Evolutionary conservation across 2,888 invertebrate genomes (phyloP).

Genomic region (Drosophila eohydei): DNA sequence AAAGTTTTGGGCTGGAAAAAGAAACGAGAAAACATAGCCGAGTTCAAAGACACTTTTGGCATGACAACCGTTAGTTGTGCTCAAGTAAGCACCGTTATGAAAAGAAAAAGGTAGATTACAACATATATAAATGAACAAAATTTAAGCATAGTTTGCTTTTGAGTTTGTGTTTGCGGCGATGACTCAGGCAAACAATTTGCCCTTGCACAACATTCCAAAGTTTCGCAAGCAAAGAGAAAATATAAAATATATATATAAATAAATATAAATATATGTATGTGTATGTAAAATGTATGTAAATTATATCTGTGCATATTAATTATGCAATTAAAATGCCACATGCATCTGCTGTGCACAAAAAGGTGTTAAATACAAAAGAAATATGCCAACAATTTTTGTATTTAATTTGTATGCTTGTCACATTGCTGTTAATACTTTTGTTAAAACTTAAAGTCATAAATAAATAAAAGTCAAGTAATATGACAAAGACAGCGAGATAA

Average conservation of each 20-base stretch:
- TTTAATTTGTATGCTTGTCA: constrained; percentile 29
- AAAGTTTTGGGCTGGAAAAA: constrained; percentile 8
- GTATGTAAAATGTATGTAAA: neutral
- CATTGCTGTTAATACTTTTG: constrained; percentile 6
- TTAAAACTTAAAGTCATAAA: neutral
- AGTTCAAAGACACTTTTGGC: constrained; percentile 69
- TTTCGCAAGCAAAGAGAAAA: no score
- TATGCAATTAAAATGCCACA: constrained; percentile 63
- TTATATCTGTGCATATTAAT: constrained; percentile 64
- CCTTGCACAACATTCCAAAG: constrained; percentile 12
- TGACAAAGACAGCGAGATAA: neutral
- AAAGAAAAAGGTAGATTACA: constrained; percentile 12
- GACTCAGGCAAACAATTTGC: constrained; percentile 49
- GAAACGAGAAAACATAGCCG: constrained; percentile 1
- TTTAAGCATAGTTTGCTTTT: no score
- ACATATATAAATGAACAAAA: constrained; percentile 21
- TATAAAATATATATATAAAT: neutral
- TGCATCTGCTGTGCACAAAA: constrained; percentile 12
- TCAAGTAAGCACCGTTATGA: constrained; percentile 46
- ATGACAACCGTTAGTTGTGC: constrained; percentile 62
- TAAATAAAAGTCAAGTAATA: neutral
- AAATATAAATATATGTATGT: neutral
- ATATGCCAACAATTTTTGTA: constrained; percentile 31
- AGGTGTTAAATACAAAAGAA: constrained; percentile 17
- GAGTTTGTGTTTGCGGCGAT: constrained; percentile 14